phyloP scores from a whole-genome alignment of 2,113 vertebrate genomes.

The Protomyctophum bolini region DNA sequence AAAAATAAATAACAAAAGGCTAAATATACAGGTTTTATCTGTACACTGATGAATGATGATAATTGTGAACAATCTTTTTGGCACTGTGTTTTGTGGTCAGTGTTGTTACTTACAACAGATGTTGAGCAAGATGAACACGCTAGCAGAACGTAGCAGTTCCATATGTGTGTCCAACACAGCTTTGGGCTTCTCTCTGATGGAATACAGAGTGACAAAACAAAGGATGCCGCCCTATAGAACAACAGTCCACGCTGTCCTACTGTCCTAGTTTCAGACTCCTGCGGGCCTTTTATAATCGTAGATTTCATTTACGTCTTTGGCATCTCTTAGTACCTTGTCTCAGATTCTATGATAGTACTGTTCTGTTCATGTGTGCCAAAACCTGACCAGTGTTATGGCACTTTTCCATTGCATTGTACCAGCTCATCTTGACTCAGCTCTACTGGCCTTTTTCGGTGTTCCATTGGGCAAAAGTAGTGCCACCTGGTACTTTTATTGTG shows the following conservation, averaged over 20 bases:
- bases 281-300: not conserved
- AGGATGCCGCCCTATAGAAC: constrained; percentile 35
- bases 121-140: constrained; percentile 54
- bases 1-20: too few species aligned
- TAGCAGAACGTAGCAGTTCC: constrained; percentile 38
- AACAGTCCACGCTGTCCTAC: constrained; percentile 20
- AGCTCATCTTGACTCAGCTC: too few species aligned
- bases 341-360: too few species aligned
- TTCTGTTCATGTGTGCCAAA: too few species aligned
- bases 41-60: constrained; percentile 25
- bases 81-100: constrained; percentile 40
- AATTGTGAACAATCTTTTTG: constrained; percentile 39
- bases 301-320: too few species aligned
- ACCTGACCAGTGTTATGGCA: too few species aligned
- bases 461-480: too few species aligned
- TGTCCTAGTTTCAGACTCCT: constrained; percentile 24
- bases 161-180: constrained; percentile 34
- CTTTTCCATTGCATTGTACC: too few species aligned
- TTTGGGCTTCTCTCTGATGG: constrained; percentile 33
- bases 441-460: too few species aligned
- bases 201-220: constrained; percentile 34
- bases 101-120: constrained; percentile 58
- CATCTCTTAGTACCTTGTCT: too few species aligned
- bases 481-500: too few species aligned
- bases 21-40: constrained; percentile 1